phyloP scores from a whole-genome alignment of 2,113 vertebrate species.

The Apistogramma diplotaenia region DNA sequence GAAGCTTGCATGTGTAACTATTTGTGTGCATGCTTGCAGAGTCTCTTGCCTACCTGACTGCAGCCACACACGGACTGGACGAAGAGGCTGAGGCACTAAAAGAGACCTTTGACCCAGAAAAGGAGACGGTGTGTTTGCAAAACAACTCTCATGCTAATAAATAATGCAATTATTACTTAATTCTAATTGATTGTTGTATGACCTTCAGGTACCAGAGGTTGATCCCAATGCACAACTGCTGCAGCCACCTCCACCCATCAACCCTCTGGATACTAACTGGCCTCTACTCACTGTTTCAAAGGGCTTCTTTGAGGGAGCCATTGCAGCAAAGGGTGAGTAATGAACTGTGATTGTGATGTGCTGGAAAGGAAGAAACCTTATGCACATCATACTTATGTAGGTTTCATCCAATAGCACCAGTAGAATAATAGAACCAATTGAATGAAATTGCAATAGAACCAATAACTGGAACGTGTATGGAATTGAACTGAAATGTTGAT shows the following conservation, averaged over 20 bases:
- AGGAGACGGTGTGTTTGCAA: conserved; percentile 84
- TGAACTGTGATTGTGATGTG: too few species aligned
- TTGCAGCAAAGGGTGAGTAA: conserved; percentile 87
- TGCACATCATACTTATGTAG: too few species aligned
- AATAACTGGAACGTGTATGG: not conserved
- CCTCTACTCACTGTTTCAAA: conserved; percentile 93
- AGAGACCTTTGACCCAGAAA: conserved; percentile 93
- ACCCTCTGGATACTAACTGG: conserved; percentile 98
- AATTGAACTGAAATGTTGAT: not conserved
- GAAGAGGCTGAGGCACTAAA: conserved; percentile 92
- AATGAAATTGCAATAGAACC: not conserved
- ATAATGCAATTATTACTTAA: not conserved
- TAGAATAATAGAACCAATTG: too few species aligned
- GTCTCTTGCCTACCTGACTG: conserved; percentile 95
- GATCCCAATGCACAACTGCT: conserved; percentile 89
- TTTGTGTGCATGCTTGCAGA: conserved; percentile 73
- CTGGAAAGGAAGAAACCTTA: not conserved
- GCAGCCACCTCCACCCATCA: conserved; percentile 92
- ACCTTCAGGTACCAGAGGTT: conserved; percentile 87
- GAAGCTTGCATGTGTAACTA: not conserved
- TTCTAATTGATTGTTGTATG: not conserved
- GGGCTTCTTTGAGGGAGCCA: conserved; percentile 95
- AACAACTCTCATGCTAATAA: fast-evolving
- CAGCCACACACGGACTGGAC: conserved; percentile 94
- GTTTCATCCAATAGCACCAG: too few species aligned